Base-by-base conservation (phyloP, 1,140 invertebrate species). In the Drosophila teissieri region DNA sequence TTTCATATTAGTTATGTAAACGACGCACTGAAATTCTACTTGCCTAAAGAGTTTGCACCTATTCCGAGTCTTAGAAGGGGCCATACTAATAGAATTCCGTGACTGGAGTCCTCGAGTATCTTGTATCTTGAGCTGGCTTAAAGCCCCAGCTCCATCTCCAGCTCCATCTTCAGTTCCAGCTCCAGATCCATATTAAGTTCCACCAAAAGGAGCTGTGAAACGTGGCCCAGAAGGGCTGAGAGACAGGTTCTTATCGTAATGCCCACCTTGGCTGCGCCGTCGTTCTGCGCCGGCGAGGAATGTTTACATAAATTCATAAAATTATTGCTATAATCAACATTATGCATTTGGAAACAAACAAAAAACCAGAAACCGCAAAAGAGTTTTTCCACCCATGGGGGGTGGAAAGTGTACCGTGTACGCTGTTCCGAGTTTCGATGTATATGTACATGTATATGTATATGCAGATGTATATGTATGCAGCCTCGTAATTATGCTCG, bases 311-410 rank as follows among this genome's bases (percentile, higher is more conserved):
- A 91, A 91, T 88, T 91, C 88, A 89, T 81, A 91, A 91, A 91
- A 91, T 91, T 91, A 91, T 91, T 91, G 88, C 89, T 84, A 86
- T 91, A 91, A 91, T 91, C 88, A 91, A 90, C 83, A 91, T 91
- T 91, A 91, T 91, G 88, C 88, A 91, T 91, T 91, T 91, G 82
- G 74, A 36, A 77, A 90, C 53, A 75, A 74, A 74, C 42, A 69
- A 44, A 53, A 62, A 70, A 63, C 51, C 37, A 51, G 58, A 88
- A 88, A 80, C 80, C 83, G 73, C 84, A 88, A 83, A 80, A 70
- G 75, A 79, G 79, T 69, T 56, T 56, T 44, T 46, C 51, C 27
- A n/a, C 8, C 12, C 39, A 8, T 19, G 3, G 8, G 8, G 36
- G 63, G 40, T 36, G 51, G 17, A 8, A 40, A 22, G 2, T 2